A percentile compares a stretch with the other conserved stretches of the same genome.
phyloP scores from a whole-genome alignment of 2,113 vertebrate genomes.

The Brachypodius melanocephalos region DNA sequence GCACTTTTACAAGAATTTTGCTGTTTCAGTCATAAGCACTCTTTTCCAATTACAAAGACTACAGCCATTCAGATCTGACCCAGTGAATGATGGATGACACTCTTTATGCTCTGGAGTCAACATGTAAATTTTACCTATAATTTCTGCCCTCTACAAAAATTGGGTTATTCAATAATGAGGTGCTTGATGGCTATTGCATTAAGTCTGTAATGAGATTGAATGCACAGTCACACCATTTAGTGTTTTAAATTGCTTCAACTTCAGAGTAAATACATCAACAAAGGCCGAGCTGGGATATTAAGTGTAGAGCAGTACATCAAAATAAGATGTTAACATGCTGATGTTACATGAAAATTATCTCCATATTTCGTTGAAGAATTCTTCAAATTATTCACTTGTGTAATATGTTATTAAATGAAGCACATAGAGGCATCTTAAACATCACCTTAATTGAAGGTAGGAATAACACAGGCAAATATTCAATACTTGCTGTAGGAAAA shows the following conservation, averaged over 20 bases:
- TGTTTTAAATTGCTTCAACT: constrained; percentile 8
- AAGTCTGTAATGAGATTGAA: not conserved
- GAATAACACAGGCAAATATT: not conserved
- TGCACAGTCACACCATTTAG: not conserved
- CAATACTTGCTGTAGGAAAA: not conserved
- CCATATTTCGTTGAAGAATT: constrained; percentile 24
- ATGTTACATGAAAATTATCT: constrained; percentile 29
- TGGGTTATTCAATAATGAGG: not conserved
- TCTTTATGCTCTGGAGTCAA: not conserved
- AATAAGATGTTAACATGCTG: not conserved
- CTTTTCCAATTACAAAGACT: not conserved
- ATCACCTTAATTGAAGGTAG: constrained; percentile 8
- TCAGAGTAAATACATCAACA: constrained; percentile 19
- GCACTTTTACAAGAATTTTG: not conserved
- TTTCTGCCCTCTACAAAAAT: not conserved
- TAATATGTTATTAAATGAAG: constrained; percentile 34
- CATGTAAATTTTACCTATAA: not conserved
- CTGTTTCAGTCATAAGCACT: not conserved
- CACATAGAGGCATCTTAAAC: not conserved
- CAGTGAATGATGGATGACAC: not conserved
- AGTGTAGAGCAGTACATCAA: constrained; percentile 15
- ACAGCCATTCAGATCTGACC: not conserved
- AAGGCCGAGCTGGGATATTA: not conserved
- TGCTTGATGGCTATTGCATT: not conserved
- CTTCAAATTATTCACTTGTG: not conserved